These are phyloP conservation scores for Drosophila mayaguana DNA, from an alignment of 2,888 invertebrate species.

Conservation along the genomic window DNA sequence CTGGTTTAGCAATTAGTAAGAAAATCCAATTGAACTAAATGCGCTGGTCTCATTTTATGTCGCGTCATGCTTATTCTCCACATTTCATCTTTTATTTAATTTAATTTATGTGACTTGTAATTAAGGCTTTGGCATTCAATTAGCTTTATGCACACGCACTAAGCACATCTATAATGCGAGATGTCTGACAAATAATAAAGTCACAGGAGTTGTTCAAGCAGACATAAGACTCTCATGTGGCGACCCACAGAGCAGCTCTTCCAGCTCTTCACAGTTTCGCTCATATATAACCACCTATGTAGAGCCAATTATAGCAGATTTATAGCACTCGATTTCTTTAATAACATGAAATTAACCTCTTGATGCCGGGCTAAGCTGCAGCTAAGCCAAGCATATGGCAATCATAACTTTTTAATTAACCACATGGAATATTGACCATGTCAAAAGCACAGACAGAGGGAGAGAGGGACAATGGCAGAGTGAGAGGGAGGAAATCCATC, in stretches of 20 bases:
- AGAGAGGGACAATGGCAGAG: background rate
- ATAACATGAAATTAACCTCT: slow-evolving; percentile 1
- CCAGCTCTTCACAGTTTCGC: background rate
- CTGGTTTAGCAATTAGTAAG: background rate
- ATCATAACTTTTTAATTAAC: slow-evolving; percentile 55
- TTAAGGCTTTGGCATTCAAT: background rate
- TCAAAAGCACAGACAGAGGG: background rate
- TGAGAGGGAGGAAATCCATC: slow-evolving; percentile 25
- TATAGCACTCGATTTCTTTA: slow-evolving; percentile 9
- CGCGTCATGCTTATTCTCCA: background rate
- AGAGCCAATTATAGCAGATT: slow-evolving; percentile 13
- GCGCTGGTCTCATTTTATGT: background rate
- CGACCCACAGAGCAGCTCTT: background rate
- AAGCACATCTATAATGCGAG: background rate
- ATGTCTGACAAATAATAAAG: background rate
- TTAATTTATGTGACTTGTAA: background rate
- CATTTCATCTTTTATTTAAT: too few relatives aligned
- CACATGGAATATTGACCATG: slow-evolving; percentile 16
- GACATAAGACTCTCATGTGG: background rate
- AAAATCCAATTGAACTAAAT: background rate
- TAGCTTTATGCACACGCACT: background rate
- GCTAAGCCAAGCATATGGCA: slow-evolving; percentile 6
- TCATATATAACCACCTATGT: background rate
- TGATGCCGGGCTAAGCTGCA: slow-evolving; percentile 16
- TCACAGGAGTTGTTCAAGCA: background rate